Conservation (phyloP, 1,140 invertebrate species). For the Batillaria attramentaria region DNA sequence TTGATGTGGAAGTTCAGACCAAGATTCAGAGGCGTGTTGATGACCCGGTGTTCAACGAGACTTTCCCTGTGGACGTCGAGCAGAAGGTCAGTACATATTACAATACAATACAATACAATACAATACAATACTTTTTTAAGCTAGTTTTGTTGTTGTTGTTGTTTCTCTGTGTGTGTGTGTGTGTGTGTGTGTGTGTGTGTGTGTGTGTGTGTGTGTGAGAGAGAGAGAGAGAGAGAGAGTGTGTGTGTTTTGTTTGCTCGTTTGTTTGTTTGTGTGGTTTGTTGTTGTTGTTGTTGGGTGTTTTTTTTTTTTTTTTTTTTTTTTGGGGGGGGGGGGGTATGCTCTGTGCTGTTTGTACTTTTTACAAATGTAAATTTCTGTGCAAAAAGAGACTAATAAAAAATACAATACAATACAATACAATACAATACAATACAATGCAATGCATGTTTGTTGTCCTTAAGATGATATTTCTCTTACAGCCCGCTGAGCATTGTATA, state of each 20-base stretch:
- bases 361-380: too few relatives aligned
- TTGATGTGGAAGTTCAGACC: conserved; percentile 55
- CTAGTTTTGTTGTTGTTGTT: background rate
- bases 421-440: too few relatives aligned
- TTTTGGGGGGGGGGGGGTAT: too few relatives aligned
- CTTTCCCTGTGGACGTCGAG: conserved; percentile 79
- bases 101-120: too few relatives aligned
- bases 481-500: too few relatives aligned
- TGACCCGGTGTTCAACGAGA: conserved; percentile 81
- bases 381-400: too few relatives aligned
- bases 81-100: conserved; percentile 36
- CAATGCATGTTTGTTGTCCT: too few relatives aligned
- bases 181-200: background rate
- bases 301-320: too few relatives aligned
- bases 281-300: background rate
- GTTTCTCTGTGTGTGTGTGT: background rate
- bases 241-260: background rate
- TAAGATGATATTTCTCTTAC: too few relatives aligned
- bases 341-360: too few relatives aligned
- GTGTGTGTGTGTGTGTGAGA: background rate
- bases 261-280: background rate
- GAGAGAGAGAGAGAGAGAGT: background rate
- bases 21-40: conserved; percentile 77
- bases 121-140: background rate
- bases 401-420: too few relatives aligned